Evolutionary conservation across 2,888 invertebrate species (phyloP).

Genomic region (Phoenoteleia sp.): DNA sequence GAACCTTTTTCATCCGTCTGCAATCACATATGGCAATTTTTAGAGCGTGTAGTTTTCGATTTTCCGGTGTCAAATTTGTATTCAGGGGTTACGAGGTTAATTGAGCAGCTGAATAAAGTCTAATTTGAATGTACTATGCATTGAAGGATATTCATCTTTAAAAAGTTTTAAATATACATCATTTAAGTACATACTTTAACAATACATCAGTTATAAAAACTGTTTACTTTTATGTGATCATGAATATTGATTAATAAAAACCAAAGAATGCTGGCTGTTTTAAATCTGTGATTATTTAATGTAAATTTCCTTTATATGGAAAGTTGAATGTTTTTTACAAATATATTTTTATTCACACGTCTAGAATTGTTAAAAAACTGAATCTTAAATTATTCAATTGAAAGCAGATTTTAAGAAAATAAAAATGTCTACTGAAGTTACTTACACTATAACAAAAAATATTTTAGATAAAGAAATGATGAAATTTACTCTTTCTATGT

Average conservation of each 20-base stretch:
- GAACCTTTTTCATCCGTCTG: constrained; percentile 43
- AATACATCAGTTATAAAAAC: not conserved
- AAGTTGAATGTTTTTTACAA: too few species aligned
- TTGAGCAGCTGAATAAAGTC: constrained; percentile 25
- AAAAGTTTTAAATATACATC: too few species aligned
- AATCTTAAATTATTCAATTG: too few species aligned
- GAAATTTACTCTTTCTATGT: constrained; percentile 50
- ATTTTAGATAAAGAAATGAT: constrained; percentile 55
- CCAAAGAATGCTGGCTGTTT: not conserved
- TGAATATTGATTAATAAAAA: not conserved
- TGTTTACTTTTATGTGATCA: not conserved
- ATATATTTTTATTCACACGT: too few species aligned
- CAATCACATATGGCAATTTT: constrained; percentile 65
- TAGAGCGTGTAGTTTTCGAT: constrained; percentile 41
- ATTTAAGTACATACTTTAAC: not conserved
- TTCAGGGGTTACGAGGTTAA: constrained; percentile 18
- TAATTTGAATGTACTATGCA: too few species aligned
- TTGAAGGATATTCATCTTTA: too few species aligned
- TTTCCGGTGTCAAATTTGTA: constrained; percentile 24
- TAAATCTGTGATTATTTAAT: not conserved
- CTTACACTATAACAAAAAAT: not conserved
- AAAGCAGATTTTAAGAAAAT: too few species aligned
- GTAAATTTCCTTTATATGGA: too few species aligned
- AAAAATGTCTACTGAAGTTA: too few species aligned
- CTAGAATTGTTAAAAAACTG: too few species aligned